A percentile compares a stretch with the other conserved stretches of the same genome.
Conservation (phyloP, 2,888 invertebrate genomes). For the Eucriotettix oculatus region DNA sequence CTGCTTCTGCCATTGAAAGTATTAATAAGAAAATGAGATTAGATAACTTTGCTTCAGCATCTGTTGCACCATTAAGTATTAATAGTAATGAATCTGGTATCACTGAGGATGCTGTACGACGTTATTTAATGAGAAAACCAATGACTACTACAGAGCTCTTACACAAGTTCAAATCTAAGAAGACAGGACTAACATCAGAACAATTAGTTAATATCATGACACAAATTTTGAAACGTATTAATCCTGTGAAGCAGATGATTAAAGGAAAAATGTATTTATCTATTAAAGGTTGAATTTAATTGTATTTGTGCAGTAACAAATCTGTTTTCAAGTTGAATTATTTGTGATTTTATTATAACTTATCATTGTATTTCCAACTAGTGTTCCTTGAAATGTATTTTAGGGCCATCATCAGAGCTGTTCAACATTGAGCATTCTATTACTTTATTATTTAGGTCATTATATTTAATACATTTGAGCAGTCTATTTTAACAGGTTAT, state of each 20-base stretch:
- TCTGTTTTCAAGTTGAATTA: too few species aligned
- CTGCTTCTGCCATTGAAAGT: constrained; percentile 28
- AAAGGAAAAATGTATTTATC: constrained; percentile 92
- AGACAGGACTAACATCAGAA: constrained; percentile 77
- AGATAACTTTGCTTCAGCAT: constrained; percentile 26
- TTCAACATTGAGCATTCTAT: too few species aligned
- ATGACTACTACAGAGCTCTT: constrained; percentile 94
- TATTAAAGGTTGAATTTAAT: constrained; percentile 25
- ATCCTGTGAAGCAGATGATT: constrained; percentile 80
- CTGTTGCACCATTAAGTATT: constrained; percentile 20
- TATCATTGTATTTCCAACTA: too few species aligned
- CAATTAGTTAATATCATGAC: constrained; percentile 88
- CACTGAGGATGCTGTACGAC: constrained; percentile 84
- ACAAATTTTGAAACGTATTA: constrained; percentile 84
- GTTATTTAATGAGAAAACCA: constrained; percentile 89
- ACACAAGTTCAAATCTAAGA: constrained; percentile 89
- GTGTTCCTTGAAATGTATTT: too few species aligned
- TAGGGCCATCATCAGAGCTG: too few species aligned
- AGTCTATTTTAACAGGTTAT: too few species aligned
- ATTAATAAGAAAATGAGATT: constrained; percentile 36
- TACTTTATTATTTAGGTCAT: too few species aligned
- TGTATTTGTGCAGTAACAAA: background rate
- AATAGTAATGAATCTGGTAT: constrained; percentile 64
- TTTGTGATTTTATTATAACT: too few species aligned
- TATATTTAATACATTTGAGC: too few species aligned